Evolutionary conservation across 2,113 vertebrate species (phyloP), one percentile per base, ranked within the genome.

Genomic region (Pomatorhinus ruficollis): DNA sequence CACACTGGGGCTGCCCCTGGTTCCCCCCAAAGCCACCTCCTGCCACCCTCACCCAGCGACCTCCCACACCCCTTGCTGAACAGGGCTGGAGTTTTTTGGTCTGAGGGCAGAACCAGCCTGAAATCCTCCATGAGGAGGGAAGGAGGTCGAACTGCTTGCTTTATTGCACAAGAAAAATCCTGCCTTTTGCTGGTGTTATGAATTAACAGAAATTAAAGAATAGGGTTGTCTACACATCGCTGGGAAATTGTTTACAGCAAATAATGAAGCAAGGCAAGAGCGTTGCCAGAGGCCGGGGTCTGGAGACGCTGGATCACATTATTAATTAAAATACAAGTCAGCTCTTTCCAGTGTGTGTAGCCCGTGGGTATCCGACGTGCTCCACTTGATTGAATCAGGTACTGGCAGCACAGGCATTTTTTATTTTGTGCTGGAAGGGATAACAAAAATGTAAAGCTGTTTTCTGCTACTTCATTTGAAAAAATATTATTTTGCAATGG

Each of bases 261-360:
- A 98, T 98, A 98, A 98, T 98, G 98, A 98, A 98, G 98, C 98
- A 98, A 98, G 97, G 98, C 98, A 96, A 97, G 97, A 96, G 94
- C 93, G 96, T 98, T 98, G 99, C 99, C 98, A 98, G 96, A 91
- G 98, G 99, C 98, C 97, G 97, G 94, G 98, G 96, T 98, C 98
- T 98, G 98, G 98, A 99, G 98, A 98, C 97, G 97, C 97, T 98
- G 98, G 98, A 98, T 98, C 97, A 96, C 98, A 98, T 99, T 99
- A 99, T 99, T 99, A 99, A 99, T 99, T 99, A 99, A 99, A 99
- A 99, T 97, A 99, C 98, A 98, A 99, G 99, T 98, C 98, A 98
- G 99, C 98, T 98, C 97, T 97, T 97, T 94, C 69, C 97, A 97
- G 97, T 31, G 57, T 91, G 96, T 83, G 97, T 99, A 99, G 99